phyloP scores from a whole-genome alignment of 2,113 vertebrate genomes.

The Neodon shergylaensis region DNA sequence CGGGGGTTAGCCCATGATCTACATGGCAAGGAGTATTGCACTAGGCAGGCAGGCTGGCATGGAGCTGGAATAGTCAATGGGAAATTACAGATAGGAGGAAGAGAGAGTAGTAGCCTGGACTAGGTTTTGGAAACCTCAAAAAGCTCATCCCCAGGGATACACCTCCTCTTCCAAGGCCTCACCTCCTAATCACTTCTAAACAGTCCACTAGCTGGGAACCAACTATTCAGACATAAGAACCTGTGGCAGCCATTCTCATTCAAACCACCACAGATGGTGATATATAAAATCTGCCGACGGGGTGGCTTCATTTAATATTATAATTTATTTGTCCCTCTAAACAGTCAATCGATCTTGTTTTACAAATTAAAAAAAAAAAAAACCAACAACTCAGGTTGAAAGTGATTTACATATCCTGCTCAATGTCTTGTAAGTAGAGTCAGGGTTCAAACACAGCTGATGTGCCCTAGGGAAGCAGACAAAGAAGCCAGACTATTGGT shows the following conservation, averaged over 20 bases:
- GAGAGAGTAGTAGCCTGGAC: background rate
- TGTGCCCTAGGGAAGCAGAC: background rate
- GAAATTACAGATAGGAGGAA: background rate
- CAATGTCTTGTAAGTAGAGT: background rate
- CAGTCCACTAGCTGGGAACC: background rate
- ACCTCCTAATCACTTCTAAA: background rate
- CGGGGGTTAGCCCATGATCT: background rate
- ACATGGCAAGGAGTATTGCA: background rate
- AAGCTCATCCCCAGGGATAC: background rate
- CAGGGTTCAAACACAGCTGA: background rate
- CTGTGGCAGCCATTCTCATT: background rate
- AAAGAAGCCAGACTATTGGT: background rate
- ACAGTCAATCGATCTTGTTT: background rate
- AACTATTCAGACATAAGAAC: too few relatives aligned
- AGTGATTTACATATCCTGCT: background rate
- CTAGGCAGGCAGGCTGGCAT: background rate
- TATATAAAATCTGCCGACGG: background rate
- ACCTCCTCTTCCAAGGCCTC: background rate
- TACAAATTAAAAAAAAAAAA: background rate
- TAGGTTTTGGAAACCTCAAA: background rate
- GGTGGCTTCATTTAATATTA: background rate
- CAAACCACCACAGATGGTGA: background rate
- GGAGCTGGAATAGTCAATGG: background rate
- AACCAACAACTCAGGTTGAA: background rate
- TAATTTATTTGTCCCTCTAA: background rate